Conservation (phyloP, 2,888 invertebrate species). For the Acronicta leporina region DNA sequence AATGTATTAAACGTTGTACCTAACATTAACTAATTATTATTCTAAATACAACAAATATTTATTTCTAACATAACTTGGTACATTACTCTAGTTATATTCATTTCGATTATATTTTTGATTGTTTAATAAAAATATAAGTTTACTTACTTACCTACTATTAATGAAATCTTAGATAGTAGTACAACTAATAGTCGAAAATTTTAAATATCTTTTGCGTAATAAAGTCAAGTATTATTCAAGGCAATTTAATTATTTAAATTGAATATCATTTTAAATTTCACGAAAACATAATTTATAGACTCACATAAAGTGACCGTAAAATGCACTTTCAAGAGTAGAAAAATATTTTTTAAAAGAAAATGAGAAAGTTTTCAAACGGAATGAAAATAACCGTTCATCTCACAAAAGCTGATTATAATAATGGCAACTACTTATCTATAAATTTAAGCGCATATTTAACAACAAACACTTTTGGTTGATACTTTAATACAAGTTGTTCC, state of each 20-base stretch:
- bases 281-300: constrained; percentile 9
- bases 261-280: background rate
- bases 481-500: constrained; percentile 28
- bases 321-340: background rate
- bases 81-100: constrained; percentile 42
- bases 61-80: constrained; percentile 56
- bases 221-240: constrained; percentile 12
- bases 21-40: constrained; percentile 52
- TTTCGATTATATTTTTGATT: constrained; percentile 41
- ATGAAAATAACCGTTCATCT: background rate
- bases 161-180: constrained; percentile 31
- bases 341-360: constrained; percentile 9
- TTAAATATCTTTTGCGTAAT: constrained; percentile 7
- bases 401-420: constrained; percentile 35
- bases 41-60: constrained; percentile 60
- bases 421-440: constrained; percentile 48
- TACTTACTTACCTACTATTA: constrained; percentile 24
- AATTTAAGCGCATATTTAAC: constrained; percentile 55
- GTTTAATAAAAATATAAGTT: constrained; percentile 56
- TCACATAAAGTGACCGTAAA: background rate
- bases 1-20: constrained; percentile 31
- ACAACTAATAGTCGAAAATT: constrained; percentile 27
- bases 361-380: constrained; percentile 8
- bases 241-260: constrained; percentile 2
- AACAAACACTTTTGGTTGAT: constrained; percentile 26